A percentile compares a stretch with the other conserved stretches of the same genome.
Evolutionary conservation across 1,140 invertebrate genomes (phyloP).

Genomic region (Hestina assimilis): DNA sequence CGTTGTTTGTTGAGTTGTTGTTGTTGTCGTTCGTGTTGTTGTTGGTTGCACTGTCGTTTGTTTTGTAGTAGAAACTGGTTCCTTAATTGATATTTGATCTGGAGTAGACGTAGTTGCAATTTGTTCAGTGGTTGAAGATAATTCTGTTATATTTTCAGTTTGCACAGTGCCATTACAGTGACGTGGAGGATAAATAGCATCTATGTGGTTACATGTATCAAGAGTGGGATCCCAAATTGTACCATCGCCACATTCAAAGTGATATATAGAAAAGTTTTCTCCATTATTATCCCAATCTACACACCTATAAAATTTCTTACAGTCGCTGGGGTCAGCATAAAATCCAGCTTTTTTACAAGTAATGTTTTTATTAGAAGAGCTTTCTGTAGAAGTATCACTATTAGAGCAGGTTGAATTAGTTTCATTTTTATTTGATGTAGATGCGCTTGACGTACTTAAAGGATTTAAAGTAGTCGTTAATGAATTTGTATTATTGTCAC

Average conservation of each 20-base stretch:
- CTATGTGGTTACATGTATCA: slow-evolving; percentile 77
- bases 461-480: slow-evolving; percentile 13
- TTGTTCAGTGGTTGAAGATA: slow-evolving; percentile 30
- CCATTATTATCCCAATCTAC: slow-evolving; percentile 82
- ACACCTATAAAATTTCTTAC: slow-evolving; percentile 86
- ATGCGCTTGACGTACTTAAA: slow-evolving; percentile 8
- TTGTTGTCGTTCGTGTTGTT: slow-evolving; percentile 36
- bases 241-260: slow-evolving; percentile 81
- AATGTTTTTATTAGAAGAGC: slow-evolving; percentile 45
- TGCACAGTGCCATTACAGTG: slow-evolving; percentile 56
- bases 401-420: slow-evolving; percentile 36
- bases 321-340: slow-evolving; percentile 82
- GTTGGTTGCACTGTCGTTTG: slow-evolving; percentile 37
- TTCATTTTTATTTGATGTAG: not conserved
- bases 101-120: slow-evolving; percentile 23
- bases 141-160: slow-evolving; percentile 43
- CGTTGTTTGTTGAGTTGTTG: slow-evolving; percentile 26
- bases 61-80: slow-evolving; percentile 4
- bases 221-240: slow-evolving; percentile 81
- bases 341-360: slow-evolving; percentile 80
- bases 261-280: slow-evolving; percentile 80
- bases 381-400: slow-evolving; percentile 33
- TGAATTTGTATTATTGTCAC: slow-evolving; percentile 2
- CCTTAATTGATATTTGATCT: slow-evolving; percentile 5
- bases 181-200: slow-evolving; percentile 70